Evolutionary conservation across 2,113 vertebrate genomes (phyloP).

Genomic region (Pelodiscus sinensis): DNA sequence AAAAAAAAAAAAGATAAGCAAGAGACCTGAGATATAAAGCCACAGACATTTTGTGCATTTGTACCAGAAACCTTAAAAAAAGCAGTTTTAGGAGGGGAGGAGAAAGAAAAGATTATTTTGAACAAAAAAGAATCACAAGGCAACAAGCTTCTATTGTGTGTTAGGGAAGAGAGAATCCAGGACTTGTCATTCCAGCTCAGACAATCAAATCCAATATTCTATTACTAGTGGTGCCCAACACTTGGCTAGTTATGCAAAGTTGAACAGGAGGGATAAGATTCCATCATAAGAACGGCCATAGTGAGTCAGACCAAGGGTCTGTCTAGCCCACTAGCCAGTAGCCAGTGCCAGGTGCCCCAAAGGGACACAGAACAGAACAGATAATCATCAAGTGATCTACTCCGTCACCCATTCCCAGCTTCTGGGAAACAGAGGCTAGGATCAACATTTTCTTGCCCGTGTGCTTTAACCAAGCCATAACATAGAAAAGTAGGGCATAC

Average conservation of each 20-base stretch:
- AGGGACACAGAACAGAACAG: too few species aligned
- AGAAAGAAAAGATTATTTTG: background rate
- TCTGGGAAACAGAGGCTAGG: too few species aligned
- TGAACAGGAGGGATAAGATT: background rate
- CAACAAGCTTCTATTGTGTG: background rate
- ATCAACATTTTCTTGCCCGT: too few species aligned
- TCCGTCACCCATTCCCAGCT: too few species aligned
- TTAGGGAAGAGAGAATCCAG: background rate
- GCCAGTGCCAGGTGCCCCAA: too few species aligned
- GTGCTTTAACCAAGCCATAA: background rate
- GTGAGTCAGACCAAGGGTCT: too few species aligned
- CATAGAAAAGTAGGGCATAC: background rate
- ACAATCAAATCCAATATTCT: background rate
- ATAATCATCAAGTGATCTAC: too few species aligned
- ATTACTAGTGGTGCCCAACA: background rate
- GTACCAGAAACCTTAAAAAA: background rate
- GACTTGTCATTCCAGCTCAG: background rate
- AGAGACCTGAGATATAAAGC: background rate
- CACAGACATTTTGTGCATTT: background rate
- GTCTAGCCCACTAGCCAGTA: too few species aligned
- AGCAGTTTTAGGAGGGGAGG: background rate
- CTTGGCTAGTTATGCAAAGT: background rate
- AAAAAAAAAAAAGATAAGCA: accelerated
- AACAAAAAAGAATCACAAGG: background rate
- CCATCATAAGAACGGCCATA: background rate